A percentile compares a stretch with the other conserved stretches of the same genome.
These are phyloP conservation scores for Mus spicilegus DNA, from an alignment of 2,113 vertebrate genomes.

Conservation along the genomic window DNA sequence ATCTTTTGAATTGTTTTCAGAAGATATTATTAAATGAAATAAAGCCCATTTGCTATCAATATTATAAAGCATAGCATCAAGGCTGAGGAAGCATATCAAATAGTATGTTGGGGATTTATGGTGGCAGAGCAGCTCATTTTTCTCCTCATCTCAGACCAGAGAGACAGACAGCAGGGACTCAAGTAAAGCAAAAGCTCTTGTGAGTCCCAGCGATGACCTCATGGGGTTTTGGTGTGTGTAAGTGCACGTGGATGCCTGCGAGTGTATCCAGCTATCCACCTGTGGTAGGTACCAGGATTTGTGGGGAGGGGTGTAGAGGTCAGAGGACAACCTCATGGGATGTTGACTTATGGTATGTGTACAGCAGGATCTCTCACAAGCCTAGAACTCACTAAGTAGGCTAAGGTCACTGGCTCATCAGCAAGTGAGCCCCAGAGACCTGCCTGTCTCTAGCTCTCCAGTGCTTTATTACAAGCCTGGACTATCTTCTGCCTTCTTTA, in stretches of 20 bases:
- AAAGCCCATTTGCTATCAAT: background rate
- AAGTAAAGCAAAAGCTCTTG: background rate
- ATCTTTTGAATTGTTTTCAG: background rate
- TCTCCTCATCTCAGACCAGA: background rate
- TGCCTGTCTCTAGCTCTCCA: background rate
- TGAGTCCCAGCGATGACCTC: background rate
- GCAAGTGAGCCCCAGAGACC: background rate
- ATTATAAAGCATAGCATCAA: slow-evolving; percentile 17
- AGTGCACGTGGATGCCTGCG: background rate
- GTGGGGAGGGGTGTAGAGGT: background rate
- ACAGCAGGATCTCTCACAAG: background rate
- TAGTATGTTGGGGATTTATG: background rate
- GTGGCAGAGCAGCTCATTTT: background rate
- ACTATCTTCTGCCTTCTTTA: background rate
- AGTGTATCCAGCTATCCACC: background rate
- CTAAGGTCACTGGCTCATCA: background rate
- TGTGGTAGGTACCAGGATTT: no score
- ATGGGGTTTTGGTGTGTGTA: background rate
- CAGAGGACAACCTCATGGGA: background rate
- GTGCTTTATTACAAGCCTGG: background rate
- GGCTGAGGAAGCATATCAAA: background rate
- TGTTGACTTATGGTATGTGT: background rate
- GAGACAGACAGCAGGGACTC: background rate
- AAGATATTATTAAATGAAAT: slow-evolving; percentile 16
- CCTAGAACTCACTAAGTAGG: background rate